Base-by-base conservation (phyloP, 1,140 invertebrate genomes). In the Wiebesia pumilae region DNA sequence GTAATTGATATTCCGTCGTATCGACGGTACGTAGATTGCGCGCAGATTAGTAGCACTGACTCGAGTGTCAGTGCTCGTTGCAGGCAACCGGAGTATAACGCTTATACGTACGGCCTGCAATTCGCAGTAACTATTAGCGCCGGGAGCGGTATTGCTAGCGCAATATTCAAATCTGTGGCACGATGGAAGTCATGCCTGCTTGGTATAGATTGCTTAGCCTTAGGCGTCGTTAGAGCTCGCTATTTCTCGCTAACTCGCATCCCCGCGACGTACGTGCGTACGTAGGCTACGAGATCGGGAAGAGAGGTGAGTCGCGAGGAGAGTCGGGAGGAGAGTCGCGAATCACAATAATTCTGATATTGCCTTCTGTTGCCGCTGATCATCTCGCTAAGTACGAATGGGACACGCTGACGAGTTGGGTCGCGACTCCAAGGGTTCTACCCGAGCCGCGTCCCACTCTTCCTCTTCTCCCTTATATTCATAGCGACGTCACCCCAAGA, bases 321-420 rank as follows among this genome's bases (percentile, higher is more conserved):
- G 43, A n/a, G 27, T 12, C 1, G 51, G 51, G 35, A 19, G 30
- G 51, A 33, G 10, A 80, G 89, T 89, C 90, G 89, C 90, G 91
- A 92, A 92, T 94, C 91, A 92, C 92, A 93, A 94, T 93, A 93
- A 93, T 93, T 93, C 88, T 91, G 90, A 93, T 93, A 93, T 93
- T 94, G 92, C 93, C 92, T 92, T 89, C 91, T 91, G 89, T 91
- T 91, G 90, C 87, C 88, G 91, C 89, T 92, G 92, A 93, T 93
- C 91, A 93, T 91, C 91, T 90, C 89, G 89, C 92, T 93, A 93
- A 93, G 91, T 93, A 90, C 89, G 88, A 91, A 88, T 90, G 89
- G 89, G 90, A 89, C 84, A 85, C 47, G 88, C 88, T 83, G 86
- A 87, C 71, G 84, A 89, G 81, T 88, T 87, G 71, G 84, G 77